A percentile compares a stretch with the other conserved stretches of the same genome.
Evolutionary conservation across 92 coral and sea anemone species (phyloP).

Genomic region (Nematostella vectensis): DNA sequence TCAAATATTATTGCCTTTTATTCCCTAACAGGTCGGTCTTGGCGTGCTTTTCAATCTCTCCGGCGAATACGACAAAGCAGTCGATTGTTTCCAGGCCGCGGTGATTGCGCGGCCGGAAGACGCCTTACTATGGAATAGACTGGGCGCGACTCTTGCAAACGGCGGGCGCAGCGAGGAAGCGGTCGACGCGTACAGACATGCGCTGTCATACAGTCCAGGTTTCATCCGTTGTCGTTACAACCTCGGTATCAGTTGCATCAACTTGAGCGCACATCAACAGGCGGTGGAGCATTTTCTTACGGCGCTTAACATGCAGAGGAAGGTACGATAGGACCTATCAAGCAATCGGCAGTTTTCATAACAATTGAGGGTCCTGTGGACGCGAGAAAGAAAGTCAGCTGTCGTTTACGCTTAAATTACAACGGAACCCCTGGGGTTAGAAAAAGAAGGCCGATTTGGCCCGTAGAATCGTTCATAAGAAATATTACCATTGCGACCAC

Average conservation of each 20-base stretch:
- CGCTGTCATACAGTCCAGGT: slow-evolving; percentile 91
- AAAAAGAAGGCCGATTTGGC: too few relatives aligned
- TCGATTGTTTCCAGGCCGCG: slow-evolving; percentile 94
- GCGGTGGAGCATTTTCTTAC: slow-evolving; percentile 93
- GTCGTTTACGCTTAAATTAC: too few relatives aligned
- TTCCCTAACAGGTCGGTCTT: slow-evolving; percentile 67
- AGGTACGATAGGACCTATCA: slow-evolving; percentile 45
- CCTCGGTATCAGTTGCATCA: slow-evolving; percentile 93
- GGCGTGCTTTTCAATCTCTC: slow-evolving; percentile 94
- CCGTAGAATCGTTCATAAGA: too few relatives aligned
- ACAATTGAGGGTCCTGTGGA: too few relatives aligned
- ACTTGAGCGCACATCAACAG: slow-evolving; percentile 76
- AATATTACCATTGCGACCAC: too few relatives aligned
- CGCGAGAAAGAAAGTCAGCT: too few relatives aligned
- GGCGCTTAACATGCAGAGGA: slow-evolving; percentile 88
- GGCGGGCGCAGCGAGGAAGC: slow-evolving; percentile 99
- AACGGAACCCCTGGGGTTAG: too few relatives aligned
- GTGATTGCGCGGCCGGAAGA: slow-evolving; percentile 73
- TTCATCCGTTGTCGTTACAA: slow-evolving; percentile 92
- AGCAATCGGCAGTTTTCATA: not conserved
- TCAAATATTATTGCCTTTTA: not conserved
- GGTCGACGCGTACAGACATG: slow-evolving; percentile 97
- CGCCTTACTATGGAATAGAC: slow-evolving; percentile 89
- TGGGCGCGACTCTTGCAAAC: slow-evolving; percentile 96
- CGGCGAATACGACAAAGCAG: slow-evolving; percentile 98